These are phyloP conservation scores for Erannis defoliaria DNA, from an alignment of 2,888 invertebrate species.

Conservation along the genomic window DNA sequence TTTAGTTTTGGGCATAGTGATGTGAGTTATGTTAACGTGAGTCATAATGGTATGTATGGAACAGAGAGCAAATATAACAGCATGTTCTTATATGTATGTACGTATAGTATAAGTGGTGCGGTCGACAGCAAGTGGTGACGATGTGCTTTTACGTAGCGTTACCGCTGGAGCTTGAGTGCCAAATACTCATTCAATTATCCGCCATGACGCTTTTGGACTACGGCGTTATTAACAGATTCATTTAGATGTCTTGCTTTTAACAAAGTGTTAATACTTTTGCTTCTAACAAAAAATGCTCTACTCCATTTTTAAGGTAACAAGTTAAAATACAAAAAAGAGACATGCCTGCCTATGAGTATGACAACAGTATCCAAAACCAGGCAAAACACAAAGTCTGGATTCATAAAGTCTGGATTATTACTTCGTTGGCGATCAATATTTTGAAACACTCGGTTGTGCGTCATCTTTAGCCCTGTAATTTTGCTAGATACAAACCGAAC, in stretches of 20 bases:
- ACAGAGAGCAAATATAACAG: not conserved
- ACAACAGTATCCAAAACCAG: too few relatives aligned
- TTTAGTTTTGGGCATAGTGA: not conserved
- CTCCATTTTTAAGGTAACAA: too few relatives aligned
- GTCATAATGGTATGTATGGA: not conserved
- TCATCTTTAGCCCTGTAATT: too few relatives aligned
- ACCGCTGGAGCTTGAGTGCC: slow-evolving; percentile 54
- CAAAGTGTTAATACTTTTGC: not conserved
- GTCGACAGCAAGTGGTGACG: slow-evolving; percentile 62
- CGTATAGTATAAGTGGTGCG: slow-evolving; percentile 54
- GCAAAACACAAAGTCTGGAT: too few relatives aligned
- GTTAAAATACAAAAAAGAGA: not conserved
- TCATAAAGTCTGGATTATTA: too few relatives aligned
- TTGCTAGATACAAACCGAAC: too few relatives aligned
- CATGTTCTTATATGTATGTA: slow-evolving; percentile 32
- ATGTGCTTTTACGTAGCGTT: slow-evolving; percentile 59
- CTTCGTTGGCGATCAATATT: too few relatives aligned
- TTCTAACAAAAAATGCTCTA: not conserved
- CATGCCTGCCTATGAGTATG: too few relatives aligned
- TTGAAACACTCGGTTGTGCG: too few relatives aligned
- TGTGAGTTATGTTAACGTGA: not conserved
- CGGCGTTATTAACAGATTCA: slow-evolving; percentile 30
- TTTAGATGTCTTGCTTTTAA: slow-evolving; percentile 10
- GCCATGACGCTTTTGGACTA: slow-evolving; percentile 45
- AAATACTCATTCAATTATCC: slow-evolving; percentile 66